Evolutionary conservation across 2,888 invertebrate species (phyloP).

Genomic region (Suillia variegata): DNA sequence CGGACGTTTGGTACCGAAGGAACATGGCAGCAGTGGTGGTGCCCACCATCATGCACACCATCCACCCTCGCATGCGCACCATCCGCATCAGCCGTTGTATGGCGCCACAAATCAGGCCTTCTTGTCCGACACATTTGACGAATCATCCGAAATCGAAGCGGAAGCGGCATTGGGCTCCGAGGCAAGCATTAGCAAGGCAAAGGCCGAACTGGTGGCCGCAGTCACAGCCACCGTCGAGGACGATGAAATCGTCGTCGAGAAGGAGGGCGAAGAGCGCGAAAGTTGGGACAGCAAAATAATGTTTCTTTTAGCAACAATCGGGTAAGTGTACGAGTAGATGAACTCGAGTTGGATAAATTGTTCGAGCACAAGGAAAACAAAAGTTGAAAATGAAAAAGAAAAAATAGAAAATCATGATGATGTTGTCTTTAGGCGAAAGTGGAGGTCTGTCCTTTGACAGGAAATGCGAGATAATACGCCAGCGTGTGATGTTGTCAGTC

Average conservation of each 20-base stretch:
- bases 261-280: slow-evolving; percentile 74
- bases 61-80: slow-evolving; percentile 44
- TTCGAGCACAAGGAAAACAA: background rate
- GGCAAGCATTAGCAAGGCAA: slow-evolving; percentile 55
- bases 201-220: slow-evolving; percentile 43
- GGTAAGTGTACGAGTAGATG: slow-evolving; percentile 52
- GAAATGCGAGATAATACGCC: no score
- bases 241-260: slow-evolving; percentile 69
- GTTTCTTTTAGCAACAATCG: slow-evolving; percentile 90
- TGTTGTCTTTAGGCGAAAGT: no score
- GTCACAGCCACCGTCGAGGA: slow-evolving; percentile 63
- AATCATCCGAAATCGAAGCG: slow-evolving; percentile 53
- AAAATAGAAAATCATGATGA: no score
- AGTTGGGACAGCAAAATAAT: slow-evolving; percentile 94
- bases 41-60: slow-evolving; percentile 36
- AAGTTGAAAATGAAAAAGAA: no score
- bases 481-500: no score
- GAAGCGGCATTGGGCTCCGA: slow-evolving; percentile 51
- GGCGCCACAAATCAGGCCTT: slow-evolving; percentile 89
- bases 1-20: slow-evolving; percentile 74
- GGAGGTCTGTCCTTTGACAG: no score
- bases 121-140: slow-evolving; percentile 58
- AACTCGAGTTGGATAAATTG: background rate
- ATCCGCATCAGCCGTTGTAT: slow-evolving; percentile 66
- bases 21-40: slow-evolving; percentile 71